Conservation (phyloP, 64 coral and sea anemone genomes). For the Orbicella faveolata region DNA sequence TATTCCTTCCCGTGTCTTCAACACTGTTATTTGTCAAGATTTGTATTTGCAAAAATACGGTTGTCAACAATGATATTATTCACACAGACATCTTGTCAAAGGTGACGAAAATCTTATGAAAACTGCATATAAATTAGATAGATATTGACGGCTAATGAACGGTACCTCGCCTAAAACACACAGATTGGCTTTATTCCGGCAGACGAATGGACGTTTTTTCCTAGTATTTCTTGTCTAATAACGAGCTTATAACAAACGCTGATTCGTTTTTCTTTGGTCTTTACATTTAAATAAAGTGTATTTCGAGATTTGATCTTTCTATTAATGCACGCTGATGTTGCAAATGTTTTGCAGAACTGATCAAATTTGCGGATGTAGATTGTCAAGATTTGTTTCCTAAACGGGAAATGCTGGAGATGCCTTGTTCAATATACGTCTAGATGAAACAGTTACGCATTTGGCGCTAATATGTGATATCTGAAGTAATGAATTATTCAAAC, state of each 20-base stretch:
- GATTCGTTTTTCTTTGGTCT: too few relatives aligned
- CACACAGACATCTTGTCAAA: background rate
- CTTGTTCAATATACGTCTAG: background rate
- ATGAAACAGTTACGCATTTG: too few relatives aligned
- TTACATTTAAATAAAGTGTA: too few relatives aligned
- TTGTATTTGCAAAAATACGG: background rate
- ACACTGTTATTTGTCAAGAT: background rate
- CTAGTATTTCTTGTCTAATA: too few relatives aligned
- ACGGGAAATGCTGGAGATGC: background rate
- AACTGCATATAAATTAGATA: background rate
- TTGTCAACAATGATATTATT: constrained; percentile 21
- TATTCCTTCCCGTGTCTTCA: background rate
- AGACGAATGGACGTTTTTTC: background rate
- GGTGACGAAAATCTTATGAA: background rate
- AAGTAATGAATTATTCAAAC: too few relatives aligned
- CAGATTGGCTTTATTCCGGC: background rate
- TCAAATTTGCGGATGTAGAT: background rate
- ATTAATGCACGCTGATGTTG: too few relatives aligned
- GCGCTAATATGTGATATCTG: too few relatives aligned
- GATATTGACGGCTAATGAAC: too few relatives aligned
- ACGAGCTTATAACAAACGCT: too few relatives aligned
- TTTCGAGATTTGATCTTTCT: too few relatives aligned
- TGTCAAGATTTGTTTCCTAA: constrained; percentile 2
- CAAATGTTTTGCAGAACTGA: too few relatives aligned
- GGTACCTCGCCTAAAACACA: too few relatives aligned